These are phyloP conservation scores for Mola mola DNA, from an alignment of 2,113 vertebrate genomes.

Conservation along the genomic window DNA sequence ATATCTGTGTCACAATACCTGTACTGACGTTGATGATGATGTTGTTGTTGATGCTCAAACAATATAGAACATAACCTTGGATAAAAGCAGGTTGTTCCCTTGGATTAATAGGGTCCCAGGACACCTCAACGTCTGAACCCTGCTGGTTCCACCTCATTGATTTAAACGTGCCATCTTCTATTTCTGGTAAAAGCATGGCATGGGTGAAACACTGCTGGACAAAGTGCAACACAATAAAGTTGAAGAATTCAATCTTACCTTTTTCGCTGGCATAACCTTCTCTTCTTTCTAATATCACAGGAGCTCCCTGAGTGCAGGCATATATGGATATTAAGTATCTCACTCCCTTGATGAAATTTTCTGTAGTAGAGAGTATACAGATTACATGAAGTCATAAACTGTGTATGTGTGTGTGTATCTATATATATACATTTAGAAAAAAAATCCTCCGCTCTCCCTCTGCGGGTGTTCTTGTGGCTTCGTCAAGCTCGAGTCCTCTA, in stretches of 20 bases:
- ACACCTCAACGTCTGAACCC: constrained; percentile 31
- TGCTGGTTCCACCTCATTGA: not conserved
- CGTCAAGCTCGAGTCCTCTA: too few species aligned
- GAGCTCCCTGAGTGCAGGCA: constrained; percentile 59
- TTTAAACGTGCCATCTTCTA: constrained; percentile 13
- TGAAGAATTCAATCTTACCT: constrained; percentile 44
- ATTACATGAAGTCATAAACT: too few species aligned
- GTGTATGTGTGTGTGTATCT: too few species aligned
- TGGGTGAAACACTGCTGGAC: not conserved
- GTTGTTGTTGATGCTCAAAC: not conserved
- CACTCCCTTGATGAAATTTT: constrained; percentile 41
- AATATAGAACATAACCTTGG: constrained; percentile 56
- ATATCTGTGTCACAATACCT: constrained; percentile 38
- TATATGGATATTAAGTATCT: constrained; percentile 72
- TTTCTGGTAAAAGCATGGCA: constrained; percentile 28
- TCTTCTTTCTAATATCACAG: constrained; percentile 52
- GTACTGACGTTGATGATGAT: constrained; percentile 7
- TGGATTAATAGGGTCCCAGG: constrained; percentile 56
- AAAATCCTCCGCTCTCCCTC: too few species aligned
- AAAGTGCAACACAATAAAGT: not conserved
- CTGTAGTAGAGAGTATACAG: constrained; percentile 29
- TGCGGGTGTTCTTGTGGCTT: too few species aligned
- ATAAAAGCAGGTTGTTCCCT: constrained; percentile 61
- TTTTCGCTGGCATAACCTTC: constrained; percentile 68
- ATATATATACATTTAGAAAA: too few species aligned